Evolutionary conservation across 2,888 invertebrate species (phyloP).

Genomic region (Heliconius erato): DNA sequence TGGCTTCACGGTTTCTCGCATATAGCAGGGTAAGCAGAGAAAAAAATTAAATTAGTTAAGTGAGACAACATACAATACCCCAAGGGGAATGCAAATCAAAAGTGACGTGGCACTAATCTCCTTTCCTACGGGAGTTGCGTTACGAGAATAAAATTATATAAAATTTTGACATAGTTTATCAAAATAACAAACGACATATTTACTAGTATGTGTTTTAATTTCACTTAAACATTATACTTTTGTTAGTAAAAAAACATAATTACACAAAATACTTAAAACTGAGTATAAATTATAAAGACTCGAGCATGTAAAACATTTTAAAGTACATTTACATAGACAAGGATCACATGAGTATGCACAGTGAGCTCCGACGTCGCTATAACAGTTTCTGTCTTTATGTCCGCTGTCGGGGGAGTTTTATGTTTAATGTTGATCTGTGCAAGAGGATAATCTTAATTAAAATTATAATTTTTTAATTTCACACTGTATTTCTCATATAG

Average conservation of each 20-base stretch:
- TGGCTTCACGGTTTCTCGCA: too few species aligned
- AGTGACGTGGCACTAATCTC: too few species aligned
- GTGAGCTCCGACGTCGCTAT: background rate
- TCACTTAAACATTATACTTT: background rate
- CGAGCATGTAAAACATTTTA: background rate
- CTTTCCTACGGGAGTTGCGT: too few species aligned
- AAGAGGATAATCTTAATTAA: background rate
- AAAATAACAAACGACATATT: background rate
- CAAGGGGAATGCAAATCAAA: too few species aligned
- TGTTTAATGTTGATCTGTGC: background rate
- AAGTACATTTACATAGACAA: background rate
- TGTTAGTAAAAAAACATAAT: background rate
- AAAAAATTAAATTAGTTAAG: too few species aligned
- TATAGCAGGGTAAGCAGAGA: too few species aligned
- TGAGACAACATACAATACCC: too few species aligned
- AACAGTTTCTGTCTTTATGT: conserved; percentile 2
- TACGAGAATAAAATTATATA: too few species aligned
- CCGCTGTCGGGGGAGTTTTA: background rate
- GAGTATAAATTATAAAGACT: too few species aligned
- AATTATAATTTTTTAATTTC: background rate
- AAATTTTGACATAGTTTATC: background rate
- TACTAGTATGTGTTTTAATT: background rate
- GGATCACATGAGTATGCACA: background rate
- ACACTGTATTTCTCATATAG: background rate
- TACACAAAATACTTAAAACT: background rate